A percentile compares a stretch with the other conserved stretches of the same genome.
phyloP scores from a whole-genome alignment of 2,113 vertebrate species.

The Pogona vitticeps region DNA sequence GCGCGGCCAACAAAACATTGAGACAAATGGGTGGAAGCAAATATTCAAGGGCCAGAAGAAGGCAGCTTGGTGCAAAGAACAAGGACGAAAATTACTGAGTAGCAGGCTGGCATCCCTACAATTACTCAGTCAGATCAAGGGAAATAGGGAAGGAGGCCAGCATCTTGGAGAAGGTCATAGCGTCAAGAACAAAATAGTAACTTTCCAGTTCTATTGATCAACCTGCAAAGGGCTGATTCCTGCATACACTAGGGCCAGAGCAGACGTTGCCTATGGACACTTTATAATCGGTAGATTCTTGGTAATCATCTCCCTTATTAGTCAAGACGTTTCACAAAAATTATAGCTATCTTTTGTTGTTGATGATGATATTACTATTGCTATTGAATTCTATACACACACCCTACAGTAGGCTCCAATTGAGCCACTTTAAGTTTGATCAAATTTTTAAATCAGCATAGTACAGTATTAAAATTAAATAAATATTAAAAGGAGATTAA shows the following conservation, averaged over 20 bases:
- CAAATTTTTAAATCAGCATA: not conserved
- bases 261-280: not conserved
- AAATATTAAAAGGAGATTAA: not conserved
- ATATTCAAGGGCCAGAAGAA: not conserved
- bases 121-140: not conserved
- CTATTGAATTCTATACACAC: no score
- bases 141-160: not conserved
- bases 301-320: not conserved
- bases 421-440: not conserved
- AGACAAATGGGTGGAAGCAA: not conserved
- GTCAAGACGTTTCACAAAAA: not conserved
- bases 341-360: no score
- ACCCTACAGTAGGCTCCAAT: not conserved
- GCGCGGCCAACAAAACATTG: fast-evolving
- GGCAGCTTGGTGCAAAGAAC: not conserved
- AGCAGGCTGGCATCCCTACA: not conserved
- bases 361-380: no score
- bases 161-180: not conserved
- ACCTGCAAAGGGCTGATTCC: not conserved
- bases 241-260: not conserved
- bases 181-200: not conserved
- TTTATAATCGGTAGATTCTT: not conserved
- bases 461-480: not conserved
- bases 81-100: slow-evolving; percentile 14
- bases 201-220: fast-evolving